Evolutionary conservation across 2,888 invertebrate species (phyloP), one percentile per base, ranked within the genome.

Genomic region (Dryobotodes eremita): DNA sequence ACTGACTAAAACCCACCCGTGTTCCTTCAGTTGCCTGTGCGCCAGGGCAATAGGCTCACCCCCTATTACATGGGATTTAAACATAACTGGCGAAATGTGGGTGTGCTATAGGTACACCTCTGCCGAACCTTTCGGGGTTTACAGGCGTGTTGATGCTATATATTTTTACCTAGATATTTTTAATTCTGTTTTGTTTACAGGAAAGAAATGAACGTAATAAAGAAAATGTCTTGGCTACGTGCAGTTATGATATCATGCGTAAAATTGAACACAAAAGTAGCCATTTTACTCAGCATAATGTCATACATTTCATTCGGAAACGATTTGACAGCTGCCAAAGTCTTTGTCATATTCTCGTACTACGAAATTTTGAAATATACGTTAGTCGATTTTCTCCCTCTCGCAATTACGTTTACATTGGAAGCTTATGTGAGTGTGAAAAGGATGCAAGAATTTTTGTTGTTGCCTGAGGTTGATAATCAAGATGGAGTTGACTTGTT

Each of bases 311-410:
- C 98, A 0, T 94, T 97, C 50, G 97, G 97, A 0, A 97, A 98
- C 89, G 94, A 97, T 80, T 95, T 99, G 5, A 98, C 98, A 0
- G 98, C 99, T 0, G 98, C 98, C 75, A 98, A 98, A 92, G 96
- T 98, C 0, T 98, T 98, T 92, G 98, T 98, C 13, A 97, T 98
- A 57, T 98, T 98, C 50, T 98, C 98, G 0, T 98, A 98, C 88
- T 98, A 98, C 91, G 98, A 98, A 89, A 98, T 98, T 79, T 94
- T 99, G 7, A 98, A 98, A 65, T 97, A 98, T 77, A 98, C 98
- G 0, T 97, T 98, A 94, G 98, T 98, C 0, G 98, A 98, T 57
- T 98, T 98, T 92, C 98, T 99, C 89, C 98, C 99, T 0, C 96
- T 98, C 89, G 98, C 98, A 0, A 98, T 99, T 61, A 98, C 98